Base-by-base conservation (phyloP, 2,113 vertebrate genomes). In the Nasalis larvatus region DNA sequence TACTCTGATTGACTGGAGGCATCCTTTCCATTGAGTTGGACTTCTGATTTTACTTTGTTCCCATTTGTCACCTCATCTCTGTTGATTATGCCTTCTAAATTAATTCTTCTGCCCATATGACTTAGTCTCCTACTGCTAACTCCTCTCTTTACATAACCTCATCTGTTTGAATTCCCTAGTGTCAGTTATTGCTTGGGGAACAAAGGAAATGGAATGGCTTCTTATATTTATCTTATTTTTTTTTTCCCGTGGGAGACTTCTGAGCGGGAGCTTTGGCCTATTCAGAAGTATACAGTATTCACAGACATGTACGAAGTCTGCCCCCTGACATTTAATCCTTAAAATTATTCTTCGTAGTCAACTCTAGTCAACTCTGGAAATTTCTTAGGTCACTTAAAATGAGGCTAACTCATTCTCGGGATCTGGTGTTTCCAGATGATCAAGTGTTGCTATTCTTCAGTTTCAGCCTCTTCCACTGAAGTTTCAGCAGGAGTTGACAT, bases 121-220 rank as follows among this genome's bases (percentile, higher is more conserved):
- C 47, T 84, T 89, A 47, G 12, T 91, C 37, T 89, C 20, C 86
- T 69, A 77, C 25, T 92, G 76, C 56, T 73, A 84, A 66, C 32
- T 73, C 82, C 54, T 69, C 40, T 80, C 18, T 4, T 10, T 40
- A 54, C 10, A 45, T 25, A 91, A 8, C 17, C 63, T 92, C 80
- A 82, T 86, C 71, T 96, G 40, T 86, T 95, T 95, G 90, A 89
- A 96, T 86, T 94, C 56, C 47, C 60, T n/a, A 8, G 84, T 80
- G 52, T 58, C 49, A 40, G 17, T 68, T 71, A 94, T 91, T 77
- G 52, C 76, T 95, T 85, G 71, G 27, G 77, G 52, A 94, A 49
- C 42, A 96, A 40, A 89, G 45, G 27, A 83, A 91, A 95, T 95
- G 66, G 66, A 87, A 83, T 89, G 56, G 37, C 13, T 96, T 86